These are phyloP conservation scores for Thamnophis sirtalis DNA, from an alignment of 2,113 vertebrate genomes.

Conservation along the genomic window DNA sequence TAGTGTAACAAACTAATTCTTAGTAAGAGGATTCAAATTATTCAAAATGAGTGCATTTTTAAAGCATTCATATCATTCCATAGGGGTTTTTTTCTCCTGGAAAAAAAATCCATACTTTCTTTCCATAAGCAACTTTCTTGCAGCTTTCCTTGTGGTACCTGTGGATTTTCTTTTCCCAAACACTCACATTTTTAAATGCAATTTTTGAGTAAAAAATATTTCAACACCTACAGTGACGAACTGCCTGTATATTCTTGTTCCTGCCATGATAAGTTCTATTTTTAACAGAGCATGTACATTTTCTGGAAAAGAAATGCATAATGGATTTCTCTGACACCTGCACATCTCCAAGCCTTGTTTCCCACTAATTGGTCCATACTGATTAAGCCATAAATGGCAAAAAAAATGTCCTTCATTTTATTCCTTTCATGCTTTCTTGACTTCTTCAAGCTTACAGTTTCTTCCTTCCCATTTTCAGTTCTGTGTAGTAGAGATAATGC, in stretches of 20 bases:
- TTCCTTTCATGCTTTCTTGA: neutral
- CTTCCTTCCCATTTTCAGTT: neutral
- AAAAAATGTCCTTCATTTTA: neutral
- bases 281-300: neutral
- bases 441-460: neutral
- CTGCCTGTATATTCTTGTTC: neutral
- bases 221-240: neutral
- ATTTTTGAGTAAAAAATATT: neutral
- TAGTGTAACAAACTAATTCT: neutral
- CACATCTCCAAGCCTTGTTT: neutral
- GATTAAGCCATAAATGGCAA: neutral
- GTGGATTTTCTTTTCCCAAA: neutral
- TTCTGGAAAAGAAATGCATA: neutral
- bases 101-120: neutral
- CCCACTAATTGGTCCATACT: neutral
- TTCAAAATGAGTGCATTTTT: neutral
- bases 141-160: neutral
- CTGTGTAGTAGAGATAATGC: neutral
- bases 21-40: neutral
- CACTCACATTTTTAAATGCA: neutral
- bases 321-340: neutral
- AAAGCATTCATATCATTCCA: neutral
- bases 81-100: neutral
- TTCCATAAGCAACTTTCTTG: neutral
- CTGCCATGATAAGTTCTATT: neutral